These are phyloP conservation scores for Noctua pronuba DNA, from an alignment of 2,888 invertebrate species.

Conservation along the genomic window DNA sequence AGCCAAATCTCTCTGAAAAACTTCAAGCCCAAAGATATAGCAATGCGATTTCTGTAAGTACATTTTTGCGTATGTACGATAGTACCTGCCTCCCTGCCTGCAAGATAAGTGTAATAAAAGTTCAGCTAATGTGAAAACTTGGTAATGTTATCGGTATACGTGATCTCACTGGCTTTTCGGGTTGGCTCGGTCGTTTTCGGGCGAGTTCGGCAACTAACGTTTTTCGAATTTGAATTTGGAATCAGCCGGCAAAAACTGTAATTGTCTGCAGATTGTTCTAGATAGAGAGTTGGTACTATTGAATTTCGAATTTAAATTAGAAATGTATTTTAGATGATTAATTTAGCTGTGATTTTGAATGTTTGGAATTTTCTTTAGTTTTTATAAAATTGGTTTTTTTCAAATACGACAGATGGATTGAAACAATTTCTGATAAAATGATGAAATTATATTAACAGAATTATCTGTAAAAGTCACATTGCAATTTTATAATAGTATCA, in stretches of 20 bases:
- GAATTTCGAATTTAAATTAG: slow-evolving; percentile 38
- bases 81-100: slow-evolving; percentile 77
- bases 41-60: slow-evolving; percentile 69
- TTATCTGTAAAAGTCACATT: background rate
- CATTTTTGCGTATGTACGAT: slow-evolving; percentile 78
- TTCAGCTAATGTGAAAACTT: slow-evolving; percentile 89
- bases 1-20: slow-evolving; percentile 38
- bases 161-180: slow-evolving; percentile 88
- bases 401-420: background rate
- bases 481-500: background rate
- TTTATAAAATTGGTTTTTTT: background rate
- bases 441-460: background rate
- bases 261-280: slow-evolving; percentile 72
- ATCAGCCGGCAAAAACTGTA: slow-evolving; percentile 76
- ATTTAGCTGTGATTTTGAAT: background rate
- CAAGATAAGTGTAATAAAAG: slow-evolving; percentile 90
- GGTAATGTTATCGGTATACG: slow-evolving; percentile 90
- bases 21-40: slow-evolving; percentile 56
- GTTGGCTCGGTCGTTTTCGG: slow-evolving; percentile 70
- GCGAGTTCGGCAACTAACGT: slow-evolving; percentile 77
- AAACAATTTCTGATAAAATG: background rate
- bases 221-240: slow-evolving; percentile 78
- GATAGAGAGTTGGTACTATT: slow-evolving; percentile 56
- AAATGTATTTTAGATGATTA: background rate
- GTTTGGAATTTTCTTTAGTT: background rate